Percentiles rank a stretch among this genome's conserved stretches.
phyloP scores from a whole-genome alignment of 2,888 invertebrate genomes.

The Diaphora mendica region DNA sequence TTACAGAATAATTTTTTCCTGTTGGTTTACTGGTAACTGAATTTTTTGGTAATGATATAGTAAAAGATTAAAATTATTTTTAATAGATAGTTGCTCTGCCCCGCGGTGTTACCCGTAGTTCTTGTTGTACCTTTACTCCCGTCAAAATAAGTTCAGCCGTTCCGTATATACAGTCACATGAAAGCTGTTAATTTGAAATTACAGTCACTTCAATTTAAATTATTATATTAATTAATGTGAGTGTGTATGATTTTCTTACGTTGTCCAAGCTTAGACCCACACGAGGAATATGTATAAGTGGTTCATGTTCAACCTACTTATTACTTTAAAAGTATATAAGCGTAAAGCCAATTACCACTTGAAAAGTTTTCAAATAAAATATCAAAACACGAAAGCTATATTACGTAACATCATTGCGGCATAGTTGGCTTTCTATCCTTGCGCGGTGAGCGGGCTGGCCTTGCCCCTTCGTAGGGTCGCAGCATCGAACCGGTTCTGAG shows the following conservation, averaged over 20 bases:
- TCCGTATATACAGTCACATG: too few species aligned
- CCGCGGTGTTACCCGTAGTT: too few species aligned
- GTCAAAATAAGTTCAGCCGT: too few species aligned
- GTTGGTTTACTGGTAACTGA: not conserved
- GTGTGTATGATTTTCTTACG: too few species aligned
- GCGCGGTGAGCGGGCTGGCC: constrained; percentile 50
- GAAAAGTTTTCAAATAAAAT: constrained; percentile 13
- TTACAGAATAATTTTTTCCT: too few species aligned
- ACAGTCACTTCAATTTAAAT: too few species aligned
- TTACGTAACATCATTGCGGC: constrained; percentile 42
- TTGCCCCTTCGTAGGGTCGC: constrained; percentile 54
- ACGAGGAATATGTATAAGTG: not conserved
- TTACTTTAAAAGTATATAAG: not conserved
- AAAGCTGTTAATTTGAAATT: too few species aligned
- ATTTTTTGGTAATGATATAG: not conserved
- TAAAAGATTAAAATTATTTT: too few species aligned
- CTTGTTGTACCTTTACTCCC: too few species aligned
- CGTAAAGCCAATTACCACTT: not conserved
- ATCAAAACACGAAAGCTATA: constrained; percentile 36
- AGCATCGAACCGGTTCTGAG: constrained; percentile 48
- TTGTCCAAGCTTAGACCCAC: not conserved
- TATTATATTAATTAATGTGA: too few species aligned
- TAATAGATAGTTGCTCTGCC: too few species aligned
- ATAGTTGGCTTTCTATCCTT: constrained; percentile 40
- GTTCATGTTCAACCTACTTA: not conserved